phyloP scores from a whole-genome alignment of 1,140 invertebrate species.

The Chironomus striatipennis region DNA sequence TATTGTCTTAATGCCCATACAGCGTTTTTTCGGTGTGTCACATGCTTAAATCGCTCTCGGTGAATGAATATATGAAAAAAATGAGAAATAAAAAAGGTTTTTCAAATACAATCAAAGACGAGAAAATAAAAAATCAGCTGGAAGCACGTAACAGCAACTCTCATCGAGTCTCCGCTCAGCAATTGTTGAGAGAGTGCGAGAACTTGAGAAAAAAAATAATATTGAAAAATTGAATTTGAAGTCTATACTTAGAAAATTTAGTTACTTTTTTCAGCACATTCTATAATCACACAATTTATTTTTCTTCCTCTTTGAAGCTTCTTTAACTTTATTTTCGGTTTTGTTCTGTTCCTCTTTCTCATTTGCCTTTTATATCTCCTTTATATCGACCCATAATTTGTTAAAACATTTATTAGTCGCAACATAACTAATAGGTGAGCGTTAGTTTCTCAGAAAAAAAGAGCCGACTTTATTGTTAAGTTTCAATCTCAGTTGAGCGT shows the following conservation, averaged over 20 bases:
- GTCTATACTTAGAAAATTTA: neutral
- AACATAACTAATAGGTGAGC: too few species aligned
- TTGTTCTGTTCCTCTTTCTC: too few species aligned
- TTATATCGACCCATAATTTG: too few species aligned
- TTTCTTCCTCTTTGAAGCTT: neutral
- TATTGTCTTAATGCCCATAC: too few species aligned
- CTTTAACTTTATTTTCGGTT: too few species aligned
- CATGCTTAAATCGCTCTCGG: too few species aligned
- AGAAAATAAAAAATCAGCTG: slow-evolving; percentile 3
- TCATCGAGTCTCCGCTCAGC: neutral
- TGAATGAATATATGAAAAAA: too few species aligned
- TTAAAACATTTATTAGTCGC: too few species aligned
- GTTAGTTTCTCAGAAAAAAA: neutral
- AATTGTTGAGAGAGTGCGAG: neutral
- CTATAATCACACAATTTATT: neutral
- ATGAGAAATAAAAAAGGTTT: too few species aligned
- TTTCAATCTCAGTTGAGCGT: neutral
- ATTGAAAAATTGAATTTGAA: neutral
- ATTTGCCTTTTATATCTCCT: too few species aligned
- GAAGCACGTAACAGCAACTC: neutral
- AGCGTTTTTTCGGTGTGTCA: too few species aligned
- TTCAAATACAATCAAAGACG: neutral
- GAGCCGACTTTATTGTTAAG: neutral
- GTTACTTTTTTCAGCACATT: slow-evolving; percentile 8
- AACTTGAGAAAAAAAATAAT: too few species aligned